These are phyloP conservation scores for Oscheius sp. DNA, from an alignment of 2,888 invertebrate species.

Conservation along the genomic window DNA sequence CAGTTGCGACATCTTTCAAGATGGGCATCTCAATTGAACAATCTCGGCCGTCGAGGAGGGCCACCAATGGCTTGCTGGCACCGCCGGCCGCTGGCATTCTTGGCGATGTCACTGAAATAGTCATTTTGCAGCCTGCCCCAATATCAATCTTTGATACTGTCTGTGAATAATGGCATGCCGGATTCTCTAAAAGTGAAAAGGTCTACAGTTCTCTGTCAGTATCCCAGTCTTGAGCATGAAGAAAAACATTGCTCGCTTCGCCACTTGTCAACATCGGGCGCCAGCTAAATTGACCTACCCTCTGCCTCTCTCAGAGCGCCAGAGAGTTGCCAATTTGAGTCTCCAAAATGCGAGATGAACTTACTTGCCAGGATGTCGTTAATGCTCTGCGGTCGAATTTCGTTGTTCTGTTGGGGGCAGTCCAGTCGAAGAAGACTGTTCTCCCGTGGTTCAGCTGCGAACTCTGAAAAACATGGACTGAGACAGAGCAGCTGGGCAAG, in stretches of 20 bases:
- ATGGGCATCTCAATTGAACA: slow-evolving; percentile 99
- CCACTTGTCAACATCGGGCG: slow-evolving; percentile 32
- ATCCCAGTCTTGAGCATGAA: slow-evolving; percentile 1
- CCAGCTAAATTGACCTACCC: slow-evolving; percentile 34
- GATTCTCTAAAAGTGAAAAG: background rate
- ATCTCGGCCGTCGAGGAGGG: slow-evolving; percentile 96
- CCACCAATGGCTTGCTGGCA: slow-evolving; percentile 86
- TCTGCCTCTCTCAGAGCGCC: background rate
- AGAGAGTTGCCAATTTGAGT: slow-evolving; percentile 23
- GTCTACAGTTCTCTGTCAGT: slow-evolving; percentile 1
- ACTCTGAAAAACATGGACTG: slow-evolving; percentile 15
- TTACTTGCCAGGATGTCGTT: slow-evolving; percentile 34
- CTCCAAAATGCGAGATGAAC: slow-evolving; percentile 3
- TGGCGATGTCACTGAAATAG: slow-evolving; percentile 47
- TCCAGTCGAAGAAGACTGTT: slow-evolving; percentile 20
- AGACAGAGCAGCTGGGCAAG: background rate
- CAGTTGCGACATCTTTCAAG: slow-evolving; percentile 98
- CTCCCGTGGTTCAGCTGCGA: slow-evolving; percentile 15
- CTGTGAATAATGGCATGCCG: background rate
- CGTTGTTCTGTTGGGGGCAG: slow-evolving; percentile 6
- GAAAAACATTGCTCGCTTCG: slow-evolving; percentile 24
- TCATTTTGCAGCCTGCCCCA: too few species aligned
- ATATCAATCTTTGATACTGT: too few species aligned
- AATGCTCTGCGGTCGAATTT: slow-evolving; percentile 28
- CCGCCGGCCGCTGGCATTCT: slow-evolving; percentile 51